A percentile compares a stretch with the other conserved stretches of the same genome.
Evolutionary conservation across 1,140 invertebrate genomes (phyloP).

Genomic region (Odontomachus brunneus): DNA sequence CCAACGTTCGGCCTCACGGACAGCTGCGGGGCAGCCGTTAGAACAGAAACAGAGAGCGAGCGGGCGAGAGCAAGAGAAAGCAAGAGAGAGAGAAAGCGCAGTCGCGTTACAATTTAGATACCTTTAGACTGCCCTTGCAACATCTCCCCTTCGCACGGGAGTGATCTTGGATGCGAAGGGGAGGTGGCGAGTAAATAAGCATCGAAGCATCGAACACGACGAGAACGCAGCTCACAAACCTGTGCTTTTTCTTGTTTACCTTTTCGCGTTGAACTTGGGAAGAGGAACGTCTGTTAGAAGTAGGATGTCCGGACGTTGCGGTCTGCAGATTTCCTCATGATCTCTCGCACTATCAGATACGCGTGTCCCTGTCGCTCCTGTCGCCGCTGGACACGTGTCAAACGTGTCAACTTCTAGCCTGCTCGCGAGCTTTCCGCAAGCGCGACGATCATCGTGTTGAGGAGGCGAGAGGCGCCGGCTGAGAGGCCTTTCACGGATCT

Average conservation of each 20-base stretch:
- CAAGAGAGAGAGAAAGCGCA: not conserved
- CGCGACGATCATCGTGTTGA: not conserved
- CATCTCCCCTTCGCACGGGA: no score
- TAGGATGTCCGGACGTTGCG: not conserved
- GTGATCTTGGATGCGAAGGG: no score
- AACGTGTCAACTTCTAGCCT: not conserved
- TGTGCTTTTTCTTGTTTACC: not conserved
- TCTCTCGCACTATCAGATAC: not conserved
- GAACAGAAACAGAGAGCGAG: no score
- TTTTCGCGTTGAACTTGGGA: not conserved
- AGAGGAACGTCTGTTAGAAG: not conserved
- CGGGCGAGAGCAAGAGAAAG: not conserved
- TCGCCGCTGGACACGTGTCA: not conserved
- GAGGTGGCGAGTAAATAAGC: no score
- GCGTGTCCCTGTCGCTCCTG: not conserved
- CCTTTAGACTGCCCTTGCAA: no score
- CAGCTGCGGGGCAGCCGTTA: no score
- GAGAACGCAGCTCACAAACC: no score
- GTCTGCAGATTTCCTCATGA: slow-evolving; percentile 1
- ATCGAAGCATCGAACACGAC: no score
- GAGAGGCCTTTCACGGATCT: not conserved
- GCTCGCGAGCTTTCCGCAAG: not conserved
- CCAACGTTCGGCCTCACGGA: no score
- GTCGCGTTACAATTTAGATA: no score
- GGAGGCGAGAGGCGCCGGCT: not conserved